Percentiles rank a stretch among this genome's conserved stretches.
phyloP scores from a whole-genome alignment of 2,888 invertebrate genomes.

The Acanthosepion lycidas region DNA sequence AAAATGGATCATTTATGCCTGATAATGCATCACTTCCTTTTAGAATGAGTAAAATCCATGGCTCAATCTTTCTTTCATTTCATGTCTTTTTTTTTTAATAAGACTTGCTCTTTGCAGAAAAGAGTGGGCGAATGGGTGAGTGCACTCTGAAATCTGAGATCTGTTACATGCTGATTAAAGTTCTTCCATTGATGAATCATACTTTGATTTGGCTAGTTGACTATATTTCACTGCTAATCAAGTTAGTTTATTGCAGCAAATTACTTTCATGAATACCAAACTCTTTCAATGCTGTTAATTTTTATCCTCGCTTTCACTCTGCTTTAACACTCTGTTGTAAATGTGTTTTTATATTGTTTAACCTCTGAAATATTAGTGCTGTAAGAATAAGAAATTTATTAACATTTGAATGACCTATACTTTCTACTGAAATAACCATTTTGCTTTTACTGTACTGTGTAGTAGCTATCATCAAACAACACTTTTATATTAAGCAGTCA shows the following conservation, averaged over 20 bases:
- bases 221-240: neutral
- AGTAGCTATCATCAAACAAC: no score
- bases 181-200: slow-evolving; percentile 8
- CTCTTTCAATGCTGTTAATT: neutral
- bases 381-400: no score
- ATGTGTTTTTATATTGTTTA: no score
- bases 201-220: neutral
- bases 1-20: slow-evolving; percentile 35
- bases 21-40: slow-evolving; percentile 44
- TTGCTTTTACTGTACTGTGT: no score
- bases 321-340: no score
- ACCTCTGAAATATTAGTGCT: no score
- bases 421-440: no score
- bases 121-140: neutral
- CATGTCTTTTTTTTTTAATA: neutral
- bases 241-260: neutral
- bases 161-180: neutral
- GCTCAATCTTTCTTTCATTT: neutral
- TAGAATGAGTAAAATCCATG: neutral
- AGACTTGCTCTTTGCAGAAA: neutral
- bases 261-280: neutral
- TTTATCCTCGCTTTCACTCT: no score
- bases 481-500: no score
- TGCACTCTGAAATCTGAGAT: neutral
- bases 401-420: no score